These are phyloP conservation scores for Brachionus rubens DNA, from an alignment of 1,140 invertebrate genomes.

Conservation along the genomic window DNA sequence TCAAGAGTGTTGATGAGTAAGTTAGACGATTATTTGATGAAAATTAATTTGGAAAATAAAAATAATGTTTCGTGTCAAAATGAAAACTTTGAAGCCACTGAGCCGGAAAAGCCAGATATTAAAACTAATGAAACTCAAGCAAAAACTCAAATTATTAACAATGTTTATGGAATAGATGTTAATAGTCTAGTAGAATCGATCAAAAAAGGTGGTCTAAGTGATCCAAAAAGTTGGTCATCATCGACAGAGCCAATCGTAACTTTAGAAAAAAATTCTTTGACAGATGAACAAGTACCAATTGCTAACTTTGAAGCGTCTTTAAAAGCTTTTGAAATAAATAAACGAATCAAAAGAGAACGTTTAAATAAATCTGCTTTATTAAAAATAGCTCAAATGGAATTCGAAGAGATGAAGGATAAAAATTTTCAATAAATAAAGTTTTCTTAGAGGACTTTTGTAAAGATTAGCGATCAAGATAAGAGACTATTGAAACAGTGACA, in stretches of 20 bases:
- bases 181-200: background rate
- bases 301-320: conserved; percentile 15
- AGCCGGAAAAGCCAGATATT: background rate
- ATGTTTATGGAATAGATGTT: conserved; percentile 38
- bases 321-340: conserved; percentile 41
- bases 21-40: conserved; percentile 1
- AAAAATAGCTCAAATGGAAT: conserved; percentile 29
- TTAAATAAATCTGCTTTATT: background rate
- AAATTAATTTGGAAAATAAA: conserved; percentile 24
- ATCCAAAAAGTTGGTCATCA: background rate
- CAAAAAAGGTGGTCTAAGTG: background rate
- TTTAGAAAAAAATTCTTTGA: background rate
- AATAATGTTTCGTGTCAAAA: no score
- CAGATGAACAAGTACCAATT: background rate
- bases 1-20: conserved; percentile 6
- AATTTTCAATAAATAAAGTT: conserved; percentile 3
- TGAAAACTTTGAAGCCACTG: no score
- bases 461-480: background rate
- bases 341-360: conserved; percentile 19
- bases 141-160: conserved; percentile 20
- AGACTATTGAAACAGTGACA: no score
- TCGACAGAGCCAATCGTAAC: background rate
- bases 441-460: no score
- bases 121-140: background rate
- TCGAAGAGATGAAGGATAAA: conserved; percentile 6